Evolutionary conservation across 2,113 vertebrate species (phyloP), one percentile per base, ranked within the genome.

Genomic region (Festucalex cinctus): DNA sequence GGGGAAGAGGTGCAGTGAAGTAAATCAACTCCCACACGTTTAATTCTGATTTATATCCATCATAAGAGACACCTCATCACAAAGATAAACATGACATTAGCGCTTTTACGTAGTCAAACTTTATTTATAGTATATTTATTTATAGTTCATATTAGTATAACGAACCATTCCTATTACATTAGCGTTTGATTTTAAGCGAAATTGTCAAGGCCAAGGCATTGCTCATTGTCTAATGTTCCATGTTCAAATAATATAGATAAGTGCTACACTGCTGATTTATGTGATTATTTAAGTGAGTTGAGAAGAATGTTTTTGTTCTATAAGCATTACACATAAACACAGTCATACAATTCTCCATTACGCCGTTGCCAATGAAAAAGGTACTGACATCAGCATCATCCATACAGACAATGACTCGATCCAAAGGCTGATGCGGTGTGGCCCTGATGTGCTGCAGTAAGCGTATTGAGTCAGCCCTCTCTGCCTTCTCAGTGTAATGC

Each of bases 311-410:
- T 46, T 12, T 46, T 7, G 20, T n/a, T 51, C 9, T 51, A 51
- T 32, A 32, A 32, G 4, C 28, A 32, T 32, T 32, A 51, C 9
- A 3, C 8, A 51, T 5, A 22, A n/a, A n/a, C 7, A 26, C 5
- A 5, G 13, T 26, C 22, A 26, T 16, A 2, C 53, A 56, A 28
- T 32, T 28, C 13, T 24, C 22, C 24, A 54, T 54, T 24, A 13
- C 10, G 16, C 13, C 16, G 70, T 58, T 66, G 65, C 76, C 75
- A 17, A 36, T 44, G 14, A 68, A 63, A 54, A 51, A 66, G 36
- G 5, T 16, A 41, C 37, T 24, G n/a, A 46, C 26, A 54, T 68
- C 26, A 37, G 48, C 43, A 64, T 12, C 22, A 20, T 26, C 17
- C 24, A 24, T 41, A 6, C 59, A 60, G 32, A 60, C 35, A 41